Base-by-base conservation (phyloP, 2,888 invertebrate genomes). In the Eupithecia tripunctaria region DNA sequence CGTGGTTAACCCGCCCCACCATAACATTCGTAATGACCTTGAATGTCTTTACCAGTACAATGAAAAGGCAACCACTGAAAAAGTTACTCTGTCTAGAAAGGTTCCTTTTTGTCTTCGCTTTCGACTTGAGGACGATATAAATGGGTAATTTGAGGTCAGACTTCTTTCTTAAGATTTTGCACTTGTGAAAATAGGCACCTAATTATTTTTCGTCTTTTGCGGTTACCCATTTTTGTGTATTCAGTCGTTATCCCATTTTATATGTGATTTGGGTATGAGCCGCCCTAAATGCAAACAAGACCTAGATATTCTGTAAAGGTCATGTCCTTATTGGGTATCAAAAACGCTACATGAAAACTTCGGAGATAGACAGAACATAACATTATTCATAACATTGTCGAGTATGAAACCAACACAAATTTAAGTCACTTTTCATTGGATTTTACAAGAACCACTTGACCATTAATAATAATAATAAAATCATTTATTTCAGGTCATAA, bases 91-190 rank as follows among this genome's bases (percentile, higher is more conserved):
- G n/a, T 38, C 0, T 27, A 14, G 25, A 56, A 14, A n/a, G 29
- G 59, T 64, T 29, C 47, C 59, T 70, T 70, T 67, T 70, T 47
- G 47, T 47, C n/a, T 47, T n/a, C n/a, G 47, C 47, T 47, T 7
- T n/a, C 7, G 47, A 47, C 8, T 47, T n/a, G 8, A 47, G n/a
- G 47, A 47, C 47, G 10, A 47, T n/a, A n/a, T 47, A 47, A 47
- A n/a, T 47, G n/a, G 8, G 47, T 47, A 47, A 47, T 47, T 47
- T 47, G n/a, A 47, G n/a, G n/a, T 2, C 47, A 47, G 47, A 47
- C n/a, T 43, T 43, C 43, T 43, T 43, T 43, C 0, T 43, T 0
- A 43, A 6, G 18, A 47, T 6, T 47, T 47, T 2, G n/a, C 10
- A n/a, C 47, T 47, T n/a, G 47, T 7, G 7, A n/a, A 47, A 47